Conservation (phyloP, 2,113 vertebrate genomes). For the Romanogobio albipinnatus region DNA sequence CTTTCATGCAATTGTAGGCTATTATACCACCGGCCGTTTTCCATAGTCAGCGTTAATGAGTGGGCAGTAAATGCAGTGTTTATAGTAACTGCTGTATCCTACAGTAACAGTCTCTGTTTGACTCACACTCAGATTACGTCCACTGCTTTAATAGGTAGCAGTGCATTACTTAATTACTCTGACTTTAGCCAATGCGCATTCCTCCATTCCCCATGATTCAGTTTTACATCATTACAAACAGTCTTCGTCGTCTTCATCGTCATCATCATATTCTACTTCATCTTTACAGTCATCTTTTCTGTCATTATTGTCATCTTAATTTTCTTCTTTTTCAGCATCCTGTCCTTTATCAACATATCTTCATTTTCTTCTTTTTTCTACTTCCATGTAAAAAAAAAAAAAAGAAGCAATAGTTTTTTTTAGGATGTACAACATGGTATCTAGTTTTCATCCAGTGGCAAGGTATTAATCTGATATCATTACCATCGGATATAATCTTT, state of each 20-base stretch:
- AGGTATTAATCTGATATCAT: background rate
- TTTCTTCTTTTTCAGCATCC: background rate
- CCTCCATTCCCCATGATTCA: background rate
- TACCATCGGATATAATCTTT: background rate
- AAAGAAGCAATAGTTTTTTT: background rate
- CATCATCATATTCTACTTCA: background rate
- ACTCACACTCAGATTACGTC: background rate
- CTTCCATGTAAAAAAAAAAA: background rate
- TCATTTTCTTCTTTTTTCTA: background rate
- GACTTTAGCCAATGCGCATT: background rate
- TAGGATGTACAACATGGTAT: background rate
- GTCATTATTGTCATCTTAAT: background rate
- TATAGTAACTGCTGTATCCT: conserved; percentile 30
- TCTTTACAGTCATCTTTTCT: background rate
- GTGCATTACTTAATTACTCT: conserved; percentile 27
- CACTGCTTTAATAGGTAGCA: background rate
- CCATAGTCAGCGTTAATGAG: conserved; percentile 8
- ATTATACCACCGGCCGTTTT: background rate
- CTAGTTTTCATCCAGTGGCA: background rate
- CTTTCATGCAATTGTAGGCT: background rate
- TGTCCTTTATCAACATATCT: background rate
- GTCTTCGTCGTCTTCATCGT: background rate
- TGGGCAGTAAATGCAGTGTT: conserved; percentile 29
- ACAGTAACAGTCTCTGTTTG: conserved; percentile 17
- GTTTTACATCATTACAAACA: background rate